These are phyloP conservation scores for Argyresthia goedartella DNA, from an alignment of 2,888 invertebrate species.

Conservation along the genomic window DNA sequence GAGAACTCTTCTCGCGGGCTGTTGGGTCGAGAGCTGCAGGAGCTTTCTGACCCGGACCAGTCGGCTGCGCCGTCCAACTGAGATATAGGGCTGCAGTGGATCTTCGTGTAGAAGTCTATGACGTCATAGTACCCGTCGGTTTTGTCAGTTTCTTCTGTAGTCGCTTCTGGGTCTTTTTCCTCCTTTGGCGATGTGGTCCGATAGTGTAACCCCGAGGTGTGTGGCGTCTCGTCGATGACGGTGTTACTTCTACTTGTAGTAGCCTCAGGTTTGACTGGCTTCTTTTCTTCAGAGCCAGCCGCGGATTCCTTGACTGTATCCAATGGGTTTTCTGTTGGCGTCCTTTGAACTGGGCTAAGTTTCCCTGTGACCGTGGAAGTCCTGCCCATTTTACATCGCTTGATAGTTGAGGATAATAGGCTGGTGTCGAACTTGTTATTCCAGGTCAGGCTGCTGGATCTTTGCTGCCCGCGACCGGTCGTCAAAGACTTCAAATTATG, in stretches of 20 bases:
- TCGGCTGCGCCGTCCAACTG: slow-evolving; percentile 80
- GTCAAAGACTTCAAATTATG: slow-evolving; percentile 59
- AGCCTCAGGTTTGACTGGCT: slow-evolving; percentile 28
- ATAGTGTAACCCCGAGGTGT: slow-evolving; percentile 58
- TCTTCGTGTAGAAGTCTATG: slow-evolving; percentile 66
- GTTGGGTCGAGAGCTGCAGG: slow-evolving; percentile 54
- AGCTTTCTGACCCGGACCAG: slow-evolving; percentile 71
- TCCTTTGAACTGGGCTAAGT: slow-evolving; percentile 50
- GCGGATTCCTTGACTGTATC: slow-evolving; percentile 49
- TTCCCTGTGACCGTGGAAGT: slow-evolving; percentile 54
- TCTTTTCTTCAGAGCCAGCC: slow-evolving; percentile 33
- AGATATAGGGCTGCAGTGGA: slow-evolving; percentile 71
- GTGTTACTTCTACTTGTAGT: slow-evolving; percentile 20
- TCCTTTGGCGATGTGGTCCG: slow-evolving; percentile 43
- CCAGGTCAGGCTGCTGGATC: slow-evolving; percentile 77
- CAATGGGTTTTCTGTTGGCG: slow-evolving; percentile 35
- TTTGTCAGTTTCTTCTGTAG: slow-evolving; percentile 44
- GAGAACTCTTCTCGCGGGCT: slow-evolving; percentile 55
- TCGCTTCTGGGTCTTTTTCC: slow-evolving; percentile 39
- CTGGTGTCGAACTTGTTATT: slow-evolving; percentile 78
- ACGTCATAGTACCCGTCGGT: slow-evolving; percentile 57
- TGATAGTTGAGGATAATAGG: slow-evolving; percentile 71
- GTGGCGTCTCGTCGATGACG: slow-evolving; percentile 48
- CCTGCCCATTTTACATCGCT: slow-evolving; percentile 75
- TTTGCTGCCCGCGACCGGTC: slow-evolving; percentile 71